Evolutionary conservation across 2,888 invertebrate species (phyloP).

Genomic region (Tinea pellionella): DNA sequence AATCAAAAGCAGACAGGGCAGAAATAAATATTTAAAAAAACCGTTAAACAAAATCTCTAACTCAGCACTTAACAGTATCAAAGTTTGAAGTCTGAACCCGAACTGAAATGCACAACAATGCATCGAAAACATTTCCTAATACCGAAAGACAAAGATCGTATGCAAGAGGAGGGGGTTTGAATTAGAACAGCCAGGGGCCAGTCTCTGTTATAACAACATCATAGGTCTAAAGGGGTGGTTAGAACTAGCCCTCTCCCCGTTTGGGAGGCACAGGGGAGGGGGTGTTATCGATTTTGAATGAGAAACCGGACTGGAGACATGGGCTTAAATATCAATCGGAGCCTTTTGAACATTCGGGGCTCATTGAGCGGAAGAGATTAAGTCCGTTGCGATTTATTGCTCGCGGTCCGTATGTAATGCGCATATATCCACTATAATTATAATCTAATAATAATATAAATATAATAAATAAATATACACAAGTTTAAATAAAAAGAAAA

Average conservation of each 20-base stretch:
- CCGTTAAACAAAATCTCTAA: background rate
- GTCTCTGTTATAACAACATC: slow-evolving; percentile 50
- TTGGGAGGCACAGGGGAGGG: slow-evolving; percentile 25
- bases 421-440: background rate
- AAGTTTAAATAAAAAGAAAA: background rate
- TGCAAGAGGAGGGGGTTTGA: slow-evolving; percentile 32
- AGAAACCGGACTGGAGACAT: slow-evolving; percentile 67
- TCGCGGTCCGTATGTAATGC: background rate
- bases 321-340: slow-evolving; percentile 63
- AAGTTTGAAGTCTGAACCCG: background rate
- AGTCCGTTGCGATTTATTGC: background rate
- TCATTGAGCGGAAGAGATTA: slow-evolving; percentile 12
- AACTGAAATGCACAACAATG: background rate
- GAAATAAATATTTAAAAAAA: too few relatives aligned
- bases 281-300: slow-evolving; percentile 65
- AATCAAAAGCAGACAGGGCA: too few relatives aligned
- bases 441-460: too few relatives aligned
- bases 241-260: slow-evolving; percentile 22
- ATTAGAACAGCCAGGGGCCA: slow-evolving; percentile 45
- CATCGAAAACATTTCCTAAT: slow-evolving; percentile 14
- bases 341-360: slow-evolving; percentile 31
- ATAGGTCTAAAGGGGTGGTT: slow-evolving; percentile 26
- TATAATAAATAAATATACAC: background rate
- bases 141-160: slow-evolving; percentile 29
- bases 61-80: background rate